Evolutionary conservation across 2,888 invertebrate species (phyloP), one percentile per base, ranked within the genome.

Genomic region (Zele albiditarsus): DNA sequence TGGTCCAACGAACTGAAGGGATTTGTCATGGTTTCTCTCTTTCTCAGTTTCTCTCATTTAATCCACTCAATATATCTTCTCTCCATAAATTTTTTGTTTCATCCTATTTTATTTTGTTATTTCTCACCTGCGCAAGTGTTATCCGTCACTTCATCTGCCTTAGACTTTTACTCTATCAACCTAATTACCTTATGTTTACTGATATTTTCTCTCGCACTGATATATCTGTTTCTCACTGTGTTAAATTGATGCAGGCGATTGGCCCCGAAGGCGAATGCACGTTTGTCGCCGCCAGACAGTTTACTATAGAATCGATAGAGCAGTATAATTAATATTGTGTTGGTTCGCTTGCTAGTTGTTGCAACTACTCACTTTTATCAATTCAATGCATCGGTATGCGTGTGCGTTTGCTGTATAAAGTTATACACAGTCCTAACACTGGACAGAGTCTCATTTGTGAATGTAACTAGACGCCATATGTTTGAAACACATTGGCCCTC

Each of bases 401-500:
- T 72, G 38, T 46, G n/a, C 27, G 25, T 33, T 28, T 68, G 20
- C 20, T 53, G 0, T 20, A 5, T 20, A 53, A 20, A 20, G n/a
- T 53, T 5, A 20, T n/a, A 53, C 5, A 20, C 20, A n/a, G 6
- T 20, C 5, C 4, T 23, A 10, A n/a, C 8, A n/a, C 4, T 20
- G n/a, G 2, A 53, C n/a, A 53, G 4, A 53, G 20, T 53, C 20
- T 23, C n/a, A 53, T 53, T 53, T 53, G 53, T 67, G 63, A 63
- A 58, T 49, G 10, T 46, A 23, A 42, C 31, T 20, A 8, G 10
- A 62, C n/a, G 27, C 75, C 71, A 71, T 71, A 75, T 76, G 76
- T 71, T 53, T 38, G 72, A 62, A 62, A 57, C 10, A 33, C 6
- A 20, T 31, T 23, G 38, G 31, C 53, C 38, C 38, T 31, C 38